These are phyloP conservation scores for Brevimyrus niger DNA, from an alignment of 2,113 vertebrate genomes.

Conservation along the genomic window DNA sequence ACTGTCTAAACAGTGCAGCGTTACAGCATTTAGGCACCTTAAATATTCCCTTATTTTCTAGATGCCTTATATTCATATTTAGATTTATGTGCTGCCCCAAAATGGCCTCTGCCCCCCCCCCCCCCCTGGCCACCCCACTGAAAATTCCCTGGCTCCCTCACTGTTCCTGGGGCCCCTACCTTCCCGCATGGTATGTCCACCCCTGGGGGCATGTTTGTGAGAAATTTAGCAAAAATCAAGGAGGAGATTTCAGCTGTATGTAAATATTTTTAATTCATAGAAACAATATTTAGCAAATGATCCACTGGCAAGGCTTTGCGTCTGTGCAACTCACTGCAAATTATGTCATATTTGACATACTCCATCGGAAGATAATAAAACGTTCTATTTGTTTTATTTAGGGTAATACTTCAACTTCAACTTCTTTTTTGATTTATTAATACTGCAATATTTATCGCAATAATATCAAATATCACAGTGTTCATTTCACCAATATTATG, in stretches of 20 bases:
- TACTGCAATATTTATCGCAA: background rate
- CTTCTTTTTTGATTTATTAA: background rate
- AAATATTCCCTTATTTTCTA: too few species aligned
- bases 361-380: background rate
- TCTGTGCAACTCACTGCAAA: background rate
- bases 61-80: too few species aligned
- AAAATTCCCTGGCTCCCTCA: too few species aligned
- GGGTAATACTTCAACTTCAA: background rate
- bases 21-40: too few species aligned
- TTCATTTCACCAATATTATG: background rate
- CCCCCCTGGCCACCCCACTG: too few species aligned
- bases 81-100: too few species aligned
- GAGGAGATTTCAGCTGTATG: background rate
- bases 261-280: background rate
- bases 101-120: too few species aligned
- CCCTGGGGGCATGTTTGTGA: too few species aligned
- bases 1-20: too few species aligned
- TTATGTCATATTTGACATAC: background rate
- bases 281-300: background rate
- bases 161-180: too few species aligned
- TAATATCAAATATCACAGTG: background rate
- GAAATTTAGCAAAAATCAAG: background rate
- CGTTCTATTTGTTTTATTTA: background rate
- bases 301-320: too few species aligned
- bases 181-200: too few species aligned